A percentile compares a stretch with the other conserved stretches of the same genome.
Conservation (phyloP, 2,888 invertebrate genomes). For the Lochmaea capreae region DNA sequence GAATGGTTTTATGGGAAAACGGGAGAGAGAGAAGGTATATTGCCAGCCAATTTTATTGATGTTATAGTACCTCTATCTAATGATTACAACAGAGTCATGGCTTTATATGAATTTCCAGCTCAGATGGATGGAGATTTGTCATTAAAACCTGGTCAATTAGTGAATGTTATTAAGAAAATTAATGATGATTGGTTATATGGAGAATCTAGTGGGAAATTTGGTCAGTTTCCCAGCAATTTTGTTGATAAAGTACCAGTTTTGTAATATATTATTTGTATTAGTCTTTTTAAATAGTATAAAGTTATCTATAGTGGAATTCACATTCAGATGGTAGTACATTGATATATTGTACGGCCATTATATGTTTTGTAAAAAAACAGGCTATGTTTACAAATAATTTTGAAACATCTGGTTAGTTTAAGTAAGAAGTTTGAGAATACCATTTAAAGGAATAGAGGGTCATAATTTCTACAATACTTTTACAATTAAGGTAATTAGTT, state of each 20-base stretch:
- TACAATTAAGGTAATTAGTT: too few relatives aligned
- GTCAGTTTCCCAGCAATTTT: conserved; percentile 85
- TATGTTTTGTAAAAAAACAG: too few relatives aligned
- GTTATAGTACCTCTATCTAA: conserved; percentile 76
- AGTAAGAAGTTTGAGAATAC: too few relatives aligned
- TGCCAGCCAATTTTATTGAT: conserved; percentile 84
- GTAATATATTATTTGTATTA: conserved; percentile 24
- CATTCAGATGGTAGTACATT: too few relatives aligned
- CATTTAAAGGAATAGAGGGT: too few relatives aligned
- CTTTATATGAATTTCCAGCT: conserved; percentile 79
- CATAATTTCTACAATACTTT: too few relatives aligned
- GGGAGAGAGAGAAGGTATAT: conserved; percentile 77
- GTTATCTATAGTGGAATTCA: too few relatives aligned
- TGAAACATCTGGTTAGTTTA: too few relatives aligned
- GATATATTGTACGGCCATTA: too few relatives aligned
- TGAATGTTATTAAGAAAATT: conserved; percentile 75
- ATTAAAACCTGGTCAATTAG: conserved; percentile 64
- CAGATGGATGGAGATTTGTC: conserved; percentile 60
- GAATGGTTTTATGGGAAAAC: conserved; percentile 86
- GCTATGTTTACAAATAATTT: too few relatives aligned
- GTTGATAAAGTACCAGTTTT: conserved; percentile 63
- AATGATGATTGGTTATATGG: conserved; percentile 85
- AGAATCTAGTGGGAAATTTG: conserved; percentile 73
- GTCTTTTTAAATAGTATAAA: background rate
- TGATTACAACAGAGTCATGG: conserved; percentile 69